A percentile compares a stretch with the other conserved stretches of the same genome.
Evolutionary conservation across 2,797 vertebrate genomes (phyloP).

Genomic region (Argyrosomus regius): DNA sequence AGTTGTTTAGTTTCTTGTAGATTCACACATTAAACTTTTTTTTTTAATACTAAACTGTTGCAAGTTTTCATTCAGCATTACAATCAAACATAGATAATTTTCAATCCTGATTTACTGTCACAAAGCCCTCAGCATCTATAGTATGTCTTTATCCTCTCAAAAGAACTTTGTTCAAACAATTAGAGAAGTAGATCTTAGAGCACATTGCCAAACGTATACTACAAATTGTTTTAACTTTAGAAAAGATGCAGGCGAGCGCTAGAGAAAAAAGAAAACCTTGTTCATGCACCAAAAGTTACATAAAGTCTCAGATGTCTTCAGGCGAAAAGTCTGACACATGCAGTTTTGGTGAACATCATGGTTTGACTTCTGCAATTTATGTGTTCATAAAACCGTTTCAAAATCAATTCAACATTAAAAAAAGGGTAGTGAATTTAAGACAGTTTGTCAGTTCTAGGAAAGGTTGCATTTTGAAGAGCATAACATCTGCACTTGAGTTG

Average conservation of each 20-base stretch:
- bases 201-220: background rate
- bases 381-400: background rate
- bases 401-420: background rate
- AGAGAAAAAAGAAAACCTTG: background rate
- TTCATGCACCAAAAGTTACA: background rate
- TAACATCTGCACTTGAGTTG: background rate
- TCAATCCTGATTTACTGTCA: background rate
- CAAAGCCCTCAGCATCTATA: background rate
- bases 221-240: background rate
- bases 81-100: background rate
- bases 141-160: background rate
- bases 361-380: background rate
- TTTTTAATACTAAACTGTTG: background rate
- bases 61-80: background rate
- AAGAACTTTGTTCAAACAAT: conserved; percentile 1
- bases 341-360: background rate
- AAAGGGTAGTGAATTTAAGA: background rate
- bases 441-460: background rate
- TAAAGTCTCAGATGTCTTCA: background rate
- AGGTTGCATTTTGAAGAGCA: background rate
- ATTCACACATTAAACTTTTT: conserved; percentile 36
- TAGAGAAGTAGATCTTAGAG: background rate
- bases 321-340: background rate
- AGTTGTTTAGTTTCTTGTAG: conserved; percentile 47
- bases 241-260: background rate